Conservation (phyloP, 2,797 vertebrate species). For the Spatula versicolor region DNA sequence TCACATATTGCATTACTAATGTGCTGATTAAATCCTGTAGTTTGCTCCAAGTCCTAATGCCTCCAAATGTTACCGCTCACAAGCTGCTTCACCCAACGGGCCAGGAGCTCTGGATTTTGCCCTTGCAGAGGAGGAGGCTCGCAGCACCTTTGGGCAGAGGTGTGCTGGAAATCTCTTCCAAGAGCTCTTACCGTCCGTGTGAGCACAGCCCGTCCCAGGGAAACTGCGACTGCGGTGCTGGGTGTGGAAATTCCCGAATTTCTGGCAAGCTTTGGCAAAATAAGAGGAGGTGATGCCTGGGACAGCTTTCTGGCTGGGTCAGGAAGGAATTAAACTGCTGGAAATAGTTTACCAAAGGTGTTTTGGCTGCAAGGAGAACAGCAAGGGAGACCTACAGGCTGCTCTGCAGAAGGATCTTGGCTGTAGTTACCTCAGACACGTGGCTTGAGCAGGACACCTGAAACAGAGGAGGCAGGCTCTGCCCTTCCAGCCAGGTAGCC, state of each 20-base stretch:
- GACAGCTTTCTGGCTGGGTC: not conserved
- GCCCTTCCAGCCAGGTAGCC: not conserved
- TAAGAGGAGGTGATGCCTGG: not conserved
- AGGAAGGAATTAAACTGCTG: not conserved
- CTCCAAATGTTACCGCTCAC: not conserved
- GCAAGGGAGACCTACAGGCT: not conserved
- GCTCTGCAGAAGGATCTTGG: not conserved
- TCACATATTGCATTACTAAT: not conserved
- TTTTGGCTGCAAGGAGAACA: not conserved
- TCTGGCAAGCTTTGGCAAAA: not conserved
- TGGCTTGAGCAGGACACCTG: accelerated
- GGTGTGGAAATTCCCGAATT: not conserved
- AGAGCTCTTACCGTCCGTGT: not conserved
- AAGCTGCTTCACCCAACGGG: not conserved
- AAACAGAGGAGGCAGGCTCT: not conserved
- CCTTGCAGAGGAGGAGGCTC: not conserved
- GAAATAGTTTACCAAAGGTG: not conserved
- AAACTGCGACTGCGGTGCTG: not conserved
- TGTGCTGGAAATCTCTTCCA: not conserved
- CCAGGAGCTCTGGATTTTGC: not conserved
- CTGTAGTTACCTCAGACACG: accelerated
- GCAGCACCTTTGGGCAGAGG: not conserved
- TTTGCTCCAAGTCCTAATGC: not conserved
- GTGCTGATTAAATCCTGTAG: not conserved
- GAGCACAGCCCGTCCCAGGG: not conserved